Evolutionary conservation across 64 coral and sea anemone genomes (phyloP).

Genomic region (Actinia tenebrosa): DNA sequence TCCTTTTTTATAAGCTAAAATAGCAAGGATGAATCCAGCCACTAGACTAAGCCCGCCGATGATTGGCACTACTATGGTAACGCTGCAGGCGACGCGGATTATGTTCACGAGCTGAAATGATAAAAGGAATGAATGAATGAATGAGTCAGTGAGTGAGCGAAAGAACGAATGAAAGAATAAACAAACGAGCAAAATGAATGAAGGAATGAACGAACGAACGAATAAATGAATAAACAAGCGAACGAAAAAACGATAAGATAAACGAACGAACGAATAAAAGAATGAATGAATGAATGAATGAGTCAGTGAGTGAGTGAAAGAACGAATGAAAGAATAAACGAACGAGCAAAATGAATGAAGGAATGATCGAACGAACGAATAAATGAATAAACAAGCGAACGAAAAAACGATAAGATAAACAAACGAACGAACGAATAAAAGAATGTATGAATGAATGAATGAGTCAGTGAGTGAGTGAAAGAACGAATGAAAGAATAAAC

Average conservation of each 20-base stretch:
- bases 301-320: not conserved
- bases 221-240: too few relatives aligned
- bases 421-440: too few relatives aligned
- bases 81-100: constrained; percentile 11
- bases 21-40: constrained; percentile 5
- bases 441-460: not conserved
- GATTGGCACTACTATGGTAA: constrained; percentile 34
- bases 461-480: not conserved
- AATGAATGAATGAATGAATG: too few relatives aligned
- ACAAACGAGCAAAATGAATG: too few relatives aligned
- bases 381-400: too few relatives aligned
- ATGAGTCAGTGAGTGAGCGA: not conserved
- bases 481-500: not conserved
- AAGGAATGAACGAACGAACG: too few relatives aligned
- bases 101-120: not conserved
- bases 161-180: not conserved
- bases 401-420: too few relatives aligned
- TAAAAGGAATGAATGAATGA: not conserved
- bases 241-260: too few relatives aligned
- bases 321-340: not conserved
- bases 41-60: constrained; percentile 25
- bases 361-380: too few relatives aligned
- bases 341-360: too few relatives aligned
- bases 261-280: too few relatives aligned
- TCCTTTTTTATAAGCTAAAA: constrained; percentile 9